phyloP scores from a whole-genome alignment of 2,888 invertebrate genomes.

The Chaetogeoica ovagalla region DNA sequence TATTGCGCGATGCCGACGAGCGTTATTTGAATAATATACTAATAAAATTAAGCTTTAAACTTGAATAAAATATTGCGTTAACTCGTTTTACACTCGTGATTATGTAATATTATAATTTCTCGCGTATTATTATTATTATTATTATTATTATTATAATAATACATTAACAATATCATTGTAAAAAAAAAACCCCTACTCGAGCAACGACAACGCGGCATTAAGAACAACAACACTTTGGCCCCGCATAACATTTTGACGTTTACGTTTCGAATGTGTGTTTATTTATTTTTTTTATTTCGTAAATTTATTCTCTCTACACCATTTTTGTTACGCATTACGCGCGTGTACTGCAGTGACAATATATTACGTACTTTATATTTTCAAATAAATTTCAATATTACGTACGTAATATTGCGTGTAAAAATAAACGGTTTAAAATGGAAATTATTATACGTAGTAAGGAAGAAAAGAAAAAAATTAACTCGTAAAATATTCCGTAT shows the following conservation, averaged over 20 bases:
- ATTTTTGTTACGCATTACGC: background rate
- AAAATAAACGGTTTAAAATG: no score
- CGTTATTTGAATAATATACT: slow-evolving; percentile 8
- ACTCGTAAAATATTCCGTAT: no score
- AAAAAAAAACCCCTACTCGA: background rate
- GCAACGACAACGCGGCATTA: background rate
- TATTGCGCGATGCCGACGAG: background rate
- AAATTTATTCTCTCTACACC: background rate
- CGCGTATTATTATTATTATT: slow-evolving; percentile 1
- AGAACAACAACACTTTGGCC: background rate
- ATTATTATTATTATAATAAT: no score
- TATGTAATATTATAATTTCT: slow-evolving; percentile 33
- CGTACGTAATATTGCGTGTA: no score
- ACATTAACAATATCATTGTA: no score
- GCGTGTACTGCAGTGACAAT: no score
- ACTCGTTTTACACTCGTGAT: slow-evolving; percentile 16
- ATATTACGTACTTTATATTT: no score
- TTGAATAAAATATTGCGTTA: slow-evolving; percentile 36
- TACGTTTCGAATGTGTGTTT: slow-evolving; percentile 36
- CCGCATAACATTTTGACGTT: slow-evolving; percentile 38
- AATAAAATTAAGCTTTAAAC: slow-evolving; percentile 44
- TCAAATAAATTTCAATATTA: no score
- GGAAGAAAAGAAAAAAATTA: no score
- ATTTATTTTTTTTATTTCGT: slow-evolving; percentile 14
- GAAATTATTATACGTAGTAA: no score